Evolutionary conservation across 2,888 invertebrate species (phyloP).

Genomic region (Harpalus rubripes): DNA sequence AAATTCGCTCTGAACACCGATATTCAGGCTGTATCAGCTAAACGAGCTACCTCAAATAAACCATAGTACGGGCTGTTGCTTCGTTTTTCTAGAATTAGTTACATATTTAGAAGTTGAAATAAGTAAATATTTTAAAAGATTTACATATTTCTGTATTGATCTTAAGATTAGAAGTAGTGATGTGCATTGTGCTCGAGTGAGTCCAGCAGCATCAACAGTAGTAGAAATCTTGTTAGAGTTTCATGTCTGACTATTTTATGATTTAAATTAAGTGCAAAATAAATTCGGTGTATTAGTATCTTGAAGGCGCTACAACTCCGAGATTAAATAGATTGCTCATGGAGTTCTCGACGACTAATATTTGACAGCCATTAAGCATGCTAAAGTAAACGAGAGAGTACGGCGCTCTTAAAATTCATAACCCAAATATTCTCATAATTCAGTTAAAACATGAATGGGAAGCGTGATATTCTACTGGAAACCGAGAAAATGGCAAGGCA

Average conservation of each 20-base stretch:
- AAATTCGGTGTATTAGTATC: slow-evolving; percentile 31
- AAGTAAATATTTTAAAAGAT: background rate
- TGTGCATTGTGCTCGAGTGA: background rate
- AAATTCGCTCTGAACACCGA: no score
- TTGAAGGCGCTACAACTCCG: slow-evolving; percentile 10
- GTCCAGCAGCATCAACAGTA: background rate
- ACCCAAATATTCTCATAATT: slow-evolving; percentile 60
- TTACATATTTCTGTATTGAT: background rate
- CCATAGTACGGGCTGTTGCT: background rate
- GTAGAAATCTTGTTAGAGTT: background rate
- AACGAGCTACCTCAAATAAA: no score
- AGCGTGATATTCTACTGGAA: slow-evolving; percentile 53
- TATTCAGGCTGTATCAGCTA: no score
- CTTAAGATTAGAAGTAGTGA: background rate
- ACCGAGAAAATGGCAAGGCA: slow-evolving; percentile 51
- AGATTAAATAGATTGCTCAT: slow-evolving; percentile 59
- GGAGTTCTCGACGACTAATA: slow-evolving; percentile 54
- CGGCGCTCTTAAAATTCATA: slow-evolving; percentile 59
- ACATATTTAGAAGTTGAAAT: background rate
- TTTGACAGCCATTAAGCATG: slow-evolving; percentile 57
- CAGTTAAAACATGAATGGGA: slow-evolving; percentile 59
- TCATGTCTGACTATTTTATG: slow-evolving; percentile 8
- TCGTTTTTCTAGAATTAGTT: background rate
- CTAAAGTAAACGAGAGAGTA: slow-evolving; percentile 52
- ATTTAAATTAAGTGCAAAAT: slow-evolving; percentile 8